Percentiles rank a stretch among this genome's conserved stretches.
phyloP scores from a whole-genome alignment of 1,140 invertebrate genomes.

The Pachypeltis micranthus region DNA sequence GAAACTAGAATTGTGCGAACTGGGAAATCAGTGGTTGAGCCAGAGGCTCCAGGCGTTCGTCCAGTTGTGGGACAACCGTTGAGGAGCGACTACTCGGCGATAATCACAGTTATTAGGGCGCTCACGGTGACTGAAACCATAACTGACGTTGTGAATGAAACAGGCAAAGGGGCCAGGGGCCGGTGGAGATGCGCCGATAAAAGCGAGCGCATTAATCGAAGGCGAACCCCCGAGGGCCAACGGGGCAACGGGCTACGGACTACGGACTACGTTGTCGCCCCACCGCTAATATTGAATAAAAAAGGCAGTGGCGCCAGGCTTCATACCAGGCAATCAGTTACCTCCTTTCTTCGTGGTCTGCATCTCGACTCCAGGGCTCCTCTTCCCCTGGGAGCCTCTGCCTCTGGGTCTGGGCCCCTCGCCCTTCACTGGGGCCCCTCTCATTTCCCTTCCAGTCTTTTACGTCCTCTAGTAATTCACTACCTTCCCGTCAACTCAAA shows the following conservation, averaged over 20 bases:
- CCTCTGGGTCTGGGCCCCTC: too few species aligned
- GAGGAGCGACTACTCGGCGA: too few species aligned
- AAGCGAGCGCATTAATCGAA: not conserved
- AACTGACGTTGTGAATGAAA: not conserved
- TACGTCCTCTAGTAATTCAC: not conserved
- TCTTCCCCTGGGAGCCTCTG: too few species aligned
- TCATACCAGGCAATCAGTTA: conserved; percentile 3
- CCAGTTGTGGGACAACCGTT: too few species aligned
- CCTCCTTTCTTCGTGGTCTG: too few species aligned
- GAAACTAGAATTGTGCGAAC: too few species aligned
- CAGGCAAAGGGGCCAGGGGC: too few species aligned
- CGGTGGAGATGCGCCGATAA: not conserved
- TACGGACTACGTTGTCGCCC: not conserved
- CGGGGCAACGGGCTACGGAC: not conserved
- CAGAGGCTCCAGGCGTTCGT: too few species aligned
- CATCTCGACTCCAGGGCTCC: too few species aligned
- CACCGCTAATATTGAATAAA: conserved; percentile 4
- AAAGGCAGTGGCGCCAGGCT: not conserved
- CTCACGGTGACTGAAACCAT: not conserved
- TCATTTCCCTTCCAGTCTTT: not conserved
- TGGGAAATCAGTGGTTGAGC: too few species aligned
- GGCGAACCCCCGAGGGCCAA: not conserved
- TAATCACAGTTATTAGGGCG: too few species aligned
- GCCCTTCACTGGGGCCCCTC: not conserved
- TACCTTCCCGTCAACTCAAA: not conserved